These are phyloP conservation scores for Botrylloides violaceus DNA, from an alignment of 23 tunicate genomes.

Conservation along the genomic window DNA sequence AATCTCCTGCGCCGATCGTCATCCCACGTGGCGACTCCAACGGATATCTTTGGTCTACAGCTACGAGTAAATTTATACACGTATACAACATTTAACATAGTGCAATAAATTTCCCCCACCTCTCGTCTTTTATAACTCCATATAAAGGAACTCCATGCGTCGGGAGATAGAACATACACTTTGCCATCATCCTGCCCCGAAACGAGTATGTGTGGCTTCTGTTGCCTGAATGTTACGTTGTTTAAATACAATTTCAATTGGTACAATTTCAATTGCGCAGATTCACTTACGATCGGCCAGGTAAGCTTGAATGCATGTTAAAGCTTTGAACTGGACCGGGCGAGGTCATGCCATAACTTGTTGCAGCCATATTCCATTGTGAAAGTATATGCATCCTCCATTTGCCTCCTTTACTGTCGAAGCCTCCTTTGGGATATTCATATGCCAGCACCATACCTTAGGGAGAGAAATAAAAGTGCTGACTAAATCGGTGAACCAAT, in stretches of 20 bases:
- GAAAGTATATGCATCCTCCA: constrained; percentile 74
- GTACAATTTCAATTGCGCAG: not conserved
- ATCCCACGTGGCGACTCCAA: no score
- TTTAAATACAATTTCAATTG: not conserved
- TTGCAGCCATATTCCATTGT: constrained; percentile 27
- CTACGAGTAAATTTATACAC: not conserved
- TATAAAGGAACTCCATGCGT: constrained; percentile 63
- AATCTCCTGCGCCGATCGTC: no score
- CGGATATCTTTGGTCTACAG: no score
- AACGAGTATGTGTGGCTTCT: constrained; percentile 77
- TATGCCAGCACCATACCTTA: constrained; percentile 58
- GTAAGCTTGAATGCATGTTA: not conserved
- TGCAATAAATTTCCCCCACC: constrained; percentile 1
- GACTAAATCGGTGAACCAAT: no score
- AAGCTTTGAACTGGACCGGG: constrained; percentile 60
- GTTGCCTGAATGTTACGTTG: not conserved
- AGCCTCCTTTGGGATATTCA: constrained; percentile 50
- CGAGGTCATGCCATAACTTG: constrained; percentile 34
- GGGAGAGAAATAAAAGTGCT: no score
- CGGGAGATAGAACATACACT: constrained; percentile 56
- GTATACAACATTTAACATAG: not conserved
- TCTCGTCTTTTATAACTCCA: constrained; percentile 47
- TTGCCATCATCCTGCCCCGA: constrained; percentile 82
- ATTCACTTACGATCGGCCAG: constrained; percentile 28
- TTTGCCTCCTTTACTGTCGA: constrained; percentile 24